Percentiles rank a stretch among this genome's conserved stretches.
These are phyloP conservation scores for Phoeniculus purpureus DNA, from an alignment of 2,797 vertebrate genomes.

Conservation along the genomic window DNA sequence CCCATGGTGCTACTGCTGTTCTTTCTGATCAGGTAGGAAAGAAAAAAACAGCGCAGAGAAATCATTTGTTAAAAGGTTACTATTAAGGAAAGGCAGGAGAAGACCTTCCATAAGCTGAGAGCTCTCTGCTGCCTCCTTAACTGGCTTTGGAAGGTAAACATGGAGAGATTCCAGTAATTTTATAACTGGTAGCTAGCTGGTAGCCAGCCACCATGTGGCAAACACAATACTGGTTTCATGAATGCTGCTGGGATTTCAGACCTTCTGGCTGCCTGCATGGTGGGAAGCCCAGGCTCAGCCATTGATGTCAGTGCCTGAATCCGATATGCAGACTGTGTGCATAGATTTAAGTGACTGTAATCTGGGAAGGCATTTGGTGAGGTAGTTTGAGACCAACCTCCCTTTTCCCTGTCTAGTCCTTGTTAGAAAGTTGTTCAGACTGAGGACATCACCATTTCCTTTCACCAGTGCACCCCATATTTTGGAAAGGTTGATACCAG, in stretches of 20 bases:
- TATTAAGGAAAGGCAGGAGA: not conserved
- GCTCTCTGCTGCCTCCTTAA: accelerated
- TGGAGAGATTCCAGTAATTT: not conserved
- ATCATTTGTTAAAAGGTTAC: not conserved
- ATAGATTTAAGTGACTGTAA: not conserved
- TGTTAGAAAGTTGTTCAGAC: not conserved
- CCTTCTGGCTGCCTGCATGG: not conserved
- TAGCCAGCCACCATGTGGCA: not conserved
- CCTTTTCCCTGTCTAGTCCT: not conserved
- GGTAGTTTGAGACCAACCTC: not conserved
- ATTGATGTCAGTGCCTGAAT: not conserved
- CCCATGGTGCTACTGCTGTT: not conserved
- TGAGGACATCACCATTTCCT: not conserved
- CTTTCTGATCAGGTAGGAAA: not conserved
- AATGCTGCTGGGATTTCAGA: not conserved
- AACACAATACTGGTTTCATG: not conserved
- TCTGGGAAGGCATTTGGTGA: not conserved
- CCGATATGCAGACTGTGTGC: accelerated
- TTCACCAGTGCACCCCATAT: not conserved
- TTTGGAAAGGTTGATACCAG: constrained; percentile 27
- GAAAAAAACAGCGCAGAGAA: not conserved
- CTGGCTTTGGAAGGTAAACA: not conserved
- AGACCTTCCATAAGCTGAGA: not conserved
- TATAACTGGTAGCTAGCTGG: too few species aligned
- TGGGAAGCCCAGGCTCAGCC: not conserved